phyloP scores from a whole-genome alignment of 2,113 vertebrate genomes.

The Hydrochoerus hydrochaeris region DNA sequence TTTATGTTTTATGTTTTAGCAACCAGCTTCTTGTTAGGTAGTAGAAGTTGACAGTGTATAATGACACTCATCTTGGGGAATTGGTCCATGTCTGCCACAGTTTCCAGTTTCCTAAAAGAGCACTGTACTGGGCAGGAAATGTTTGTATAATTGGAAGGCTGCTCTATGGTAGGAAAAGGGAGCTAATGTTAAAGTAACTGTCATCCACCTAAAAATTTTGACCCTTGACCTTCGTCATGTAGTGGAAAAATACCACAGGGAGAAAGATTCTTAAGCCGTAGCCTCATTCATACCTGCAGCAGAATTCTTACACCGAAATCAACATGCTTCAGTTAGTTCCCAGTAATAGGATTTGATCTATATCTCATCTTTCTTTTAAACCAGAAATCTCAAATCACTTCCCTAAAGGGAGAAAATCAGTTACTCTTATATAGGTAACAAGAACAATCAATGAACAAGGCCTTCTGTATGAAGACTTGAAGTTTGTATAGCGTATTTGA shows the following conservation, averaged over 20 bases:
- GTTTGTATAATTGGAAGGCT: background rate
- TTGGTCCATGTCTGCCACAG: background rate
- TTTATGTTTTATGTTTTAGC: constrained; percentile 44
- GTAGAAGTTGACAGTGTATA: background rate
- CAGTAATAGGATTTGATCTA: background rate
- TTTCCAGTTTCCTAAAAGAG: background rate
- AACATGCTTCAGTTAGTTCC: constrained; percentile 3
- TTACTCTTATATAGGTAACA: background rate
- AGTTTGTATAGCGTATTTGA: background rate
- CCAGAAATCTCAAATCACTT: background rate
- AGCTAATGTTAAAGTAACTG: fast-evolving
- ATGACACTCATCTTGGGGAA: background rate
- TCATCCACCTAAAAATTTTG: background rate
- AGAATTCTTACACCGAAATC: background rate
- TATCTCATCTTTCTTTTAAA: background rate
- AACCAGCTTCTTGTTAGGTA: background rate
- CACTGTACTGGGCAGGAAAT: background rate
- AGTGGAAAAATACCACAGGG: background rate
- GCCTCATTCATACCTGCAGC: background rate
- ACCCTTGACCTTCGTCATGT: background rate
- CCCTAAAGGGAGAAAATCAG: background rate
- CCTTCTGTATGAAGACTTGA: background rate
- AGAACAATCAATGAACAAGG: background rate
- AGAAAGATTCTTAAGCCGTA: background rate
- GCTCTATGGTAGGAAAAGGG: background rate